Evolutionary conservation across 2,113 vertebrate genomes (phyloP).

Genomic region (Isurus oxyrinchus): DNA sequence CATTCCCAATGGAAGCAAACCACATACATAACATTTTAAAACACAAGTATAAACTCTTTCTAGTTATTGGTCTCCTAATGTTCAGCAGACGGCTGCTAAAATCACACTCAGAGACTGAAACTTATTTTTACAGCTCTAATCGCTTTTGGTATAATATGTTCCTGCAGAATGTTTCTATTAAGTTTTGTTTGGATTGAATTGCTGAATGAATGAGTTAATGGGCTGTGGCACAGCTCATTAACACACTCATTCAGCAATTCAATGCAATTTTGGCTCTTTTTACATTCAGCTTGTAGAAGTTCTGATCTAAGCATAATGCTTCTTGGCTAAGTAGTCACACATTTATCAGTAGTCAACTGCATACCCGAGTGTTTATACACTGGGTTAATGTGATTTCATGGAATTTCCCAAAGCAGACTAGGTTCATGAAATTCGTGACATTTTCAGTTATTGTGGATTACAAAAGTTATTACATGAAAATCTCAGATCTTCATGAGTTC

Average conservation of each 20-base stretch:
- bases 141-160: neutral
- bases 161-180: neutral
- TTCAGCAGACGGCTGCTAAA: neutral
- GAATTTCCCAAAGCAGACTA: neutral
- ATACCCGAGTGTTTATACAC: neutral
- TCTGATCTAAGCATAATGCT: conserved; percentile 5
- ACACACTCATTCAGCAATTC: conserved; percentile 5
- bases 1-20: neutral
- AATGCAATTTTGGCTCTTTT: conserved; percentile 16
- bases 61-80: conserved; percentile 22
- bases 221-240: neutral
- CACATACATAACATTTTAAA: neutral
- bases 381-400: conserved; percentile 5
- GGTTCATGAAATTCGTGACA: neutral
- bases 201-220: neutral
- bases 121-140: conserved; percentile 13
- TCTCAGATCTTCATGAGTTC: neutral
- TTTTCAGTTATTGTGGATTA: neutral
- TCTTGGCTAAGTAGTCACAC: conserved; percentile 18
- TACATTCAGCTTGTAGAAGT: conserved; percentile 16
- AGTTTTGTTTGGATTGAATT: conserved; percentile 22
- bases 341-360: neutral
- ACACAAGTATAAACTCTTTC: neutral
- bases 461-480: neutral
- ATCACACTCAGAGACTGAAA: neutral